phyloP scores from a whole-genome alignment of 37 sponge, comb jelly and placozoan genomes.

The Ianthella basta region DNA sequence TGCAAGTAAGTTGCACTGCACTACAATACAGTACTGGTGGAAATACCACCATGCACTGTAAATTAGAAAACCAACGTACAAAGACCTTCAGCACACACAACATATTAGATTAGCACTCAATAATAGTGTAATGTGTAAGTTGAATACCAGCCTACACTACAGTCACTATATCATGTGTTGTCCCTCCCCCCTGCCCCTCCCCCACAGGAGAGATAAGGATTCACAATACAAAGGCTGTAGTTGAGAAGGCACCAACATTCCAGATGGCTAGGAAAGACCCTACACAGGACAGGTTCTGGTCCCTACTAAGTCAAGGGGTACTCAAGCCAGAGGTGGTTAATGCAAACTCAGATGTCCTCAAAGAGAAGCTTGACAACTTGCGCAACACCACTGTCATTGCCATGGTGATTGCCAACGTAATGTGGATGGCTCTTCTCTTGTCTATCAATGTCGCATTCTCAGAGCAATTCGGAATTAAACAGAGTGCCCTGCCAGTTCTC shows the following conservation, averaged over 20 bases:
- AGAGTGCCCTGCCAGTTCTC: conserved; percentile 45
- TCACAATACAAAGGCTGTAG: conserved; percentile 35
- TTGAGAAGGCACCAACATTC: conserved; percentile 24
- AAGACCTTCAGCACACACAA: too few species aligned
- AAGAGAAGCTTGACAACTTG: conserved; percentile 43
- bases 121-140: not conserved
- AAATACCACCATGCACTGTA: too few species aligned
- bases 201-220: conserved; percentile 60
- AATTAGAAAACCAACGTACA: too few species aligned
- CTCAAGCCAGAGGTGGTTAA: conserved; percentile 53
- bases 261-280: not conserved
- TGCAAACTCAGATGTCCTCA: conserved; percentile 42
- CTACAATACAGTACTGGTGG: too few species aligned
- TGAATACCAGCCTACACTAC: not conserved
- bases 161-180: not conserved
- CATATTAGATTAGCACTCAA: too few species aligned
- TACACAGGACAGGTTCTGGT: conserved; percentile 55
- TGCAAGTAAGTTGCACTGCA: too few species aligned
- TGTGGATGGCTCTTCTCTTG: conserved; percentile 71
- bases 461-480: conserved; percentile 14
- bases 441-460: conserved; percentile 43
- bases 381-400: conserved; percentile 57
- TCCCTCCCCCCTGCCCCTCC: too few species aligned
- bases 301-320: not conserved
- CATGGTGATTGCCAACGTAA: conserved; percentile 64